Evolutionary conservation across 2,113 vertebrate genomes (phyloP).

Genomic region (Phrynosoma blainvillii): DNA sequence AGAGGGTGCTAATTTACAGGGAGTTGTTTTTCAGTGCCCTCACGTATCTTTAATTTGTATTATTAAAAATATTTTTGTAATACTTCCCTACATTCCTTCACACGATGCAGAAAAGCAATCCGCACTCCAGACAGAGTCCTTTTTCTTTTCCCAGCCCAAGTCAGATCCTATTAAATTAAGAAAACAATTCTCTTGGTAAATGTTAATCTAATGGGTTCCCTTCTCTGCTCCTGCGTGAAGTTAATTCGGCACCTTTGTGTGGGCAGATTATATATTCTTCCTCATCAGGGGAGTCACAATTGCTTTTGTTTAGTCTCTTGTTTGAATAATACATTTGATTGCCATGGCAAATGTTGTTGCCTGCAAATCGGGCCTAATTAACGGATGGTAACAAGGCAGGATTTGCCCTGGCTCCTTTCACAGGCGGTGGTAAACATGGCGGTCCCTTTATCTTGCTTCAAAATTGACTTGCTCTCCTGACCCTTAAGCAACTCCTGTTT

Average conservation of each 20-base stretch:
- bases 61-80: not conserved
- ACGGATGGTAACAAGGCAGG: slow-evolving; percentile 82
- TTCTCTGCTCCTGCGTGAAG: slow-evolving; percentile 31
- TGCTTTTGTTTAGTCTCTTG: slow-evolving; percentile 73
- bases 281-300: slow-evolving; percentile 50
- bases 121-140: not conserved
- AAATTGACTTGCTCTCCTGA: slow-evolving; percentile 82
- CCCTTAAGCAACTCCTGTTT: slow-evolving; percentile 76
- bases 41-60: too few species aligned
- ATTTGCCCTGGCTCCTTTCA: slow-evolving; percentile 79
- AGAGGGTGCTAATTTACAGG: slow-evolving; percentile 44
- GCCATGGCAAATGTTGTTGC: slow-evolving; percentile 75
- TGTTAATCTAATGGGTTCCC: slow-evolving; percentile 29
- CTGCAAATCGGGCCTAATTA: slow-evolving; percentile 85
- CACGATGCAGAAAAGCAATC: not conserved
- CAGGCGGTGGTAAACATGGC: slow-evolving; percentile 76
- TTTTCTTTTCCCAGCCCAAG: slow-evolving; percentile 45
- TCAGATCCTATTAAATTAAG: slow-evolving; percentile 35
- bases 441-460: slow-evolving; percentile 83
- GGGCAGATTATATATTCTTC: slow-evolving; percentile 55
- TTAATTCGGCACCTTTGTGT: slow-evolving; percentile 59
- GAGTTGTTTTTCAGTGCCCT: slow-evolving; percentile 59
- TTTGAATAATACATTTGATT: slow-evolving; percentile 85
- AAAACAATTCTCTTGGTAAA: not conserved
- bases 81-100: not conserved